Percentiles rank a stretch among this genome's conserved stretches.
These are phyloP conservation scores for Poeciliopsis retropinna DNA, from an alignment of 2,113 vertebrate species.

Conservation along the genomic window DNA sequence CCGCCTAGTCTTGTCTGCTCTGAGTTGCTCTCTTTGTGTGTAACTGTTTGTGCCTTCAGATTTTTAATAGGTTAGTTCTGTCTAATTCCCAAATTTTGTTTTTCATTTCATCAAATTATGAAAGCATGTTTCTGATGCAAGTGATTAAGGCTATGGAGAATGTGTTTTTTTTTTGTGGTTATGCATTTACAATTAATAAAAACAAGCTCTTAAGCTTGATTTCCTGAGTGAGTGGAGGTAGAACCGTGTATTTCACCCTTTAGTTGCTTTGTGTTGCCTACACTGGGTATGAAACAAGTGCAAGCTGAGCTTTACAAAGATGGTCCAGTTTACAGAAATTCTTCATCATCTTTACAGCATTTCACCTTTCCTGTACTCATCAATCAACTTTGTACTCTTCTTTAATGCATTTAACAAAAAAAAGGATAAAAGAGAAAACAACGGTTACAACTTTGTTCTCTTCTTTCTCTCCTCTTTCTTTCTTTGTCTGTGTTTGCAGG, in stretches of 20 bases:
- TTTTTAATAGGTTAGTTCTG: neutral
- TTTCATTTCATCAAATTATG: neutral
- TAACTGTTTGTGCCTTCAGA: neutral
- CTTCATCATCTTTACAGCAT: constrained; percentile 8
- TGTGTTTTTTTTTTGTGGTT: neutral
- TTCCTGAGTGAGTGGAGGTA: constrained; percentile 44
- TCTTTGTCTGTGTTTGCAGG: constrained; percentile 84
- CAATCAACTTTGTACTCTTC: constrained; percentile 18
- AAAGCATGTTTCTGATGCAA: neutral
- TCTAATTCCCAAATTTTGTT: neutral
- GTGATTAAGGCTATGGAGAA: neutral
- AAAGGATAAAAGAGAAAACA: constrained; percentile 60
- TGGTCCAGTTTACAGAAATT: constrained; percentile 53
- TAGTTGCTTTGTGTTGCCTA: constrained; percentile 32
- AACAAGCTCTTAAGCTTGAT: constrained; percentile 54
- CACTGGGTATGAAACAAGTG: constrained; percentile 38
- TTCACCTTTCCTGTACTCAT: constrained; percentile 5
- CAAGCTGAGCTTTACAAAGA: constrained; percentile 34
- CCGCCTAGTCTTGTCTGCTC: constrained; percentile 58
- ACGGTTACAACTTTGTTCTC: constrained; percentile 75
- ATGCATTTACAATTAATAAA: neutral
- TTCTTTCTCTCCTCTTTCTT: constrained; percentile 36
- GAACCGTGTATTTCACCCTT: constrained; percentile 69
- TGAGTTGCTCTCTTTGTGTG: constrained; percentile 58
- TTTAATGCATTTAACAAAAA: constrained; percentile 17